Conservation (phyloP, 2,113 vertebrate species). For the Murina feae region DNA sequence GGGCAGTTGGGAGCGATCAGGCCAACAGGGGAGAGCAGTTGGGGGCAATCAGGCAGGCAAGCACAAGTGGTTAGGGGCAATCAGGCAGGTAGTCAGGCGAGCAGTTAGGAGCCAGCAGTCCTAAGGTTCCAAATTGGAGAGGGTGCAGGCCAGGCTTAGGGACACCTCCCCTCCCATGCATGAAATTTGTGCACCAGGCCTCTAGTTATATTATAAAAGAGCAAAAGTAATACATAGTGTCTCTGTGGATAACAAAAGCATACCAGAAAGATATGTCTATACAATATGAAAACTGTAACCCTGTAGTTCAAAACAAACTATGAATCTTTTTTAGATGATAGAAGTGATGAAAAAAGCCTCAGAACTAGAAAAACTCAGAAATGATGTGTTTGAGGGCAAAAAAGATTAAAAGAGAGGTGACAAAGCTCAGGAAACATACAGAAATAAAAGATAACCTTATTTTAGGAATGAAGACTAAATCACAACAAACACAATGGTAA, state of each 20-base stretch:
- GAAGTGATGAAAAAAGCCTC: neutral
- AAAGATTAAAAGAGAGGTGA: neutral
- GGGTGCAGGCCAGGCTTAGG: no score
- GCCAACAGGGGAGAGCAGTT: no score
- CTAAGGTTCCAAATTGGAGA: no score
- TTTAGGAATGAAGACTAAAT: slow-evolving; percentile 22
- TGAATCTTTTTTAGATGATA: neutral
- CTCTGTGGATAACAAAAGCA: neutral
- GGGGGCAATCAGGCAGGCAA: no score
- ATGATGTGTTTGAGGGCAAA: neutral
- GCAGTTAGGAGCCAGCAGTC: no score
- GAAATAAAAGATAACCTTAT: neutral
- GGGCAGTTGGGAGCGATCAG: no score
- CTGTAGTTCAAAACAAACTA: neutral
- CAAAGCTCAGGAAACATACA: neutral
- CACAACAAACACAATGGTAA: neutral
- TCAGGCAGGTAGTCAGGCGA: no score
- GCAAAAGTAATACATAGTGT: neutral
- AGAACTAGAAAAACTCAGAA: neutral
- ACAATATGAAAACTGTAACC: neutral
- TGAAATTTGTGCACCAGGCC: no score
- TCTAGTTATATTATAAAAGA: neutral
- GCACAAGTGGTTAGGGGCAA: no score
- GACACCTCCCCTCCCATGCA: no score
- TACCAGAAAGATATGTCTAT: neutral